Evolutionary conservation across 2,113 vertebrate species (phyloP).

Genomic region (Corythoichthys intestinalis): DNA sequence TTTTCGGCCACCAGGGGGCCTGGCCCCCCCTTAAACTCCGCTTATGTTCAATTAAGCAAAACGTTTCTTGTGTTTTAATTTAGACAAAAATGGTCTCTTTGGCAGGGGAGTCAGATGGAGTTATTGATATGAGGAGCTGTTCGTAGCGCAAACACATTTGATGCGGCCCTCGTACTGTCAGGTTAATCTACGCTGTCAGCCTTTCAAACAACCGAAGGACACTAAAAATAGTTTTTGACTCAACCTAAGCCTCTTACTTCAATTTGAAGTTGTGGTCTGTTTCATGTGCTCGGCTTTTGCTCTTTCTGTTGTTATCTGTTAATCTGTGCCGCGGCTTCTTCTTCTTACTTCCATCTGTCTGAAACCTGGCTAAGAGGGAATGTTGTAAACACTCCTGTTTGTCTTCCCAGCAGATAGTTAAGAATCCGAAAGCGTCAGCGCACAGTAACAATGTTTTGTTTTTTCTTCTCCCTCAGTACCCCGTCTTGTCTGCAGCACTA

Average conservation of each 20-base stretch:
- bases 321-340: slow-evolving; percentile 32
- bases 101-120: not conserved
- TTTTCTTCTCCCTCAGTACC: slow-evolving; percentile 21
- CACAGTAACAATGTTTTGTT: slow-evolving; percentile 8
- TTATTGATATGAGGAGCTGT: slow-evolving; percentile 40
- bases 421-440: slow-evolving; percentile 23
- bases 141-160: slow-evolving; percentile 47
- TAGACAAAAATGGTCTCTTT: not conserved
- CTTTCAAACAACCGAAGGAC: slow-evolving; percentile 53
- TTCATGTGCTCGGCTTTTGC: slow-evolving; percentile 30
- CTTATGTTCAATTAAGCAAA: too few relatives aligned
- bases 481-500: slow-evolving; percentile 22
- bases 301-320: slow-evolving; percentile 36
- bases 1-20: too few relatives aligned
- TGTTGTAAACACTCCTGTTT: slow-evolving; percentile 14
- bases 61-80: not conserved
- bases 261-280: slow-evolving; percentile 47
- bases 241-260: slow-evolving; percentile 62
- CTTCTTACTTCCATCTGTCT: slow-evolving; percentile 9
- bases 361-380: slow-evolving; percentile 18
- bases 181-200: slow-evolving; percentile 63
- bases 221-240: slow-evolving; percentile 43
- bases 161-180: slow-evolving; percentile 50
- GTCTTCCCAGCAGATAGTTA: slow-evolving; percentile 17
- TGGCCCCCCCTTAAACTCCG: too few relatives aligned